Base-by-base conservation (phyloP, 2,888 invertebrate species). In the Epistrophella euchroma region DNA sequence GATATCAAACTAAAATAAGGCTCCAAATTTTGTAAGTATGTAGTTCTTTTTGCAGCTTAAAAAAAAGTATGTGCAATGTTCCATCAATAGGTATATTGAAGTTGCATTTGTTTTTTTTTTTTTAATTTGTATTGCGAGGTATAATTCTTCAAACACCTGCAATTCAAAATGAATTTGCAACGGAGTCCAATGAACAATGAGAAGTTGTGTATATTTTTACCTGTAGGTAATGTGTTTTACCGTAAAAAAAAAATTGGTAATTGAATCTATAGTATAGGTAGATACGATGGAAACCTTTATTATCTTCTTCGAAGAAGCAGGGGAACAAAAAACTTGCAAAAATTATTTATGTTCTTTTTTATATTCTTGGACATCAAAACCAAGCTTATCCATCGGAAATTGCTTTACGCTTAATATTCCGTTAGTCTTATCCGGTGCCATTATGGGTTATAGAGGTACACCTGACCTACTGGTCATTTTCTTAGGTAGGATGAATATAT, bases 361-460 rank as follows among this genome's bases (percentile, higher is more conserved):
- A 0, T 19, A 25, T 4, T 25, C 25, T 28, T 28, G 13, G 22
- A 25, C 22, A 28, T 17, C 28, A n/a, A 64, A 28, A 9, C 9
- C 58, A 15, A 35, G 15, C 9, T 7, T 15, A 40, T 60, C 22
- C 64, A 64, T 64, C 28, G 64, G 45, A 64, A 64, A 64, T 64
- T 47, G 19, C 64, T 64, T 32, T 10, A 47, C 11, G 17, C 17
- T 28, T 45, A 15, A 11, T 45, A 45, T 17, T 28, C 64, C 64
- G 64, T 45, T 64, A 64, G 28, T 45, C 32, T 32, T 28, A 45
- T 64, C 64, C 64, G 64, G 64, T 64, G 32, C 2, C 64, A 45
- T 45, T 28, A 32, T 64, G 17, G 1, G 7, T 0, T 52, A 25
- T 19, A 52, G 2, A 17, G 10, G 17, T 64, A 17, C 11, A 17